phyloP scores from a whole-genome alignment of 2,888 invertebrate species.

The Aspidiotus destructor region DNA sequence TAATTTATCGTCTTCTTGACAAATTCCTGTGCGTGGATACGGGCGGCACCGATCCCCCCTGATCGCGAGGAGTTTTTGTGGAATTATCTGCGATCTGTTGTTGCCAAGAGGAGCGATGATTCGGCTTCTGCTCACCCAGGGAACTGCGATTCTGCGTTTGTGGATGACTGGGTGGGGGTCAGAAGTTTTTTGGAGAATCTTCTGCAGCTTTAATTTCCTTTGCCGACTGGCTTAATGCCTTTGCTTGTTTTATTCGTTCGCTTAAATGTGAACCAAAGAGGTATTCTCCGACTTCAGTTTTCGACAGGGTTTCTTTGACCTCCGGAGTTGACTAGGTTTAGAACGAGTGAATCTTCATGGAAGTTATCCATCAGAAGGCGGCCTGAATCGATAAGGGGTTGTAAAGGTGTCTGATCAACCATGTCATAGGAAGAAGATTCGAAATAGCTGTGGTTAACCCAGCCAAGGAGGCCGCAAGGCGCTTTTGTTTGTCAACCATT shows the following conservation, averaged over 20 bases:
- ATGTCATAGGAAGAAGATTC: background rate
- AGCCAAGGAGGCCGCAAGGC: too few species aligned
- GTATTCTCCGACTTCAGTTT: background rate
- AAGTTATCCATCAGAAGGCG: background rate
- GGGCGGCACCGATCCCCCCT: background rate
- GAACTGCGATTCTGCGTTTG: background rate
- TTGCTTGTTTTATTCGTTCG: background rate
- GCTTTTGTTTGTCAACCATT: background rate
- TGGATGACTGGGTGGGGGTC: background rate
- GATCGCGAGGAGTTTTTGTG: background rate
- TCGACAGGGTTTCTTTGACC: background rate
- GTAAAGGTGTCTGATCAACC: background rate
- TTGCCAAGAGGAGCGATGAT: background rate
- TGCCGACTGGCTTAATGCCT: background rate
- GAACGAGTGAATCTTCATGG: background rate
- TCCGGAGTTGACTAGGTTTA: background rate
- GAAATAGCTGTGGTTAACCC: background rate
- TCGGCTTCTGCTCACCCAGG: background rate
- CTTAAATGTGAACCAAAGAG: background rate
- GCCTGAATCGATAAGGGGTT: background rate
- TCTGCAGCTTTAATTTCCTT: background rate
- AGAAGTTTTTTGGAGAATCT: background rate
- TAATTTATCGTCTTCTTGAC: background rate
- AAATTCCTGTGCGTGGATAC: background rate
- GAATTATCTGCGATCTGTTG: too few species aligned